phyloP scores from a whole-genome alignment of 2,888 invertebrate genomes.

The Drosophila bunnanda region DNA sequence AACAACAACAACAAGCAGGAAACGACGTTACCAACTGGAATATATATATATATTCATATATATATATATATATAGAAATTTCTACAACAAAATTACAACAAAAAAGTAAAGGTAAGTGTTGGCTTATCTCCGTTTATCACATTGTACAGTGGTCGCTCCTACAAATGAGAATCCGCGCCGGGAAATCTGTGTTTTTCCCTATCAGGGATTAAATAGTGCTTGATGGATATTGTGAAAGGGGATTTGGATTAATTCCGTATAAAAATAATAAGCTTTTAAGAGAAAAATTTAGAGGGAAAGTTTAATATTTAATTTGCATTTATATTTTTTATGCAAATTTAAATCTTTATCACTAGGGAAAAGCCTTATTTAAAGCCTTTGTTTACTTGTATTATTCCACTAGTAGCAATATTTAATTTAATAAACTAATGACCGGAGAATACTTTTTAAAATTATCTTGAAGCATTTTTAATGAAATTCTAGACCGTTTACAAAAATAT shows the following conservation, averaged over 20 bases:
- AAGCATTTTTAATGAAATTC: no score
- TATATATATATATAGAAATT: slow-evolving; percentile 42
- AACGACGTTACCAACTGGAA: slow-evolving; percentile 30
- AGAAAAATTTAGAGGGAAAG: background rate
- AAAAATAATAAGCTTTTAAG: background rate
- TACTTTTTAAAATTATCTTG: background rate
- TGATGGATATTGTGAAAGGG: background rate
- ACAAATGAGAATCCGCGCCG: background rate
- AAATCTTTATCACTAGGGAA: background rate
- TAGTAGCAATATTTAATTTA: background rate
- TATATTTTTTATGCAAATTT: background rate
- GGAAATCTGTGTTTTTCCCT: slow-evolving; percentile 1
- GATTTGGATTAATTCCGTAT: background rate
- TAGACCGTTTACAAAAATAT: no score
- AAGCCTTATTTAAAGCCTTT: no score
- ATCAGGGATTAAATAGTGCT: slow-evolving; percentile 11
- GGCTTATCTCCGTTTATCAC: slow-evolving; percentile 42
- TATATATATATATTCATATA: slow-evolving; percentile 35
- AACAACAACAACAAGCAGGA: slow-evolving; percentile 20
- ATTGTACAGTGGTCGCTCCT: slow-evolving; percentile 8
- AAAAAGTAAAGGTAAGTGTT: slow-evolving; percentile 65
- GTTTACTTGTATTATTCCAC: background rate
- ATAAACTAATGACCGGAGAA: background rate
- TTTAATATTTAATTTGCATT: background rate
- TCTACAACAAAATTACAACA: slow-evolving; percentile 43